Conservation (phyloP, 2,888 invertebrate species). For the Trileptium ribeirensis region DNA sequence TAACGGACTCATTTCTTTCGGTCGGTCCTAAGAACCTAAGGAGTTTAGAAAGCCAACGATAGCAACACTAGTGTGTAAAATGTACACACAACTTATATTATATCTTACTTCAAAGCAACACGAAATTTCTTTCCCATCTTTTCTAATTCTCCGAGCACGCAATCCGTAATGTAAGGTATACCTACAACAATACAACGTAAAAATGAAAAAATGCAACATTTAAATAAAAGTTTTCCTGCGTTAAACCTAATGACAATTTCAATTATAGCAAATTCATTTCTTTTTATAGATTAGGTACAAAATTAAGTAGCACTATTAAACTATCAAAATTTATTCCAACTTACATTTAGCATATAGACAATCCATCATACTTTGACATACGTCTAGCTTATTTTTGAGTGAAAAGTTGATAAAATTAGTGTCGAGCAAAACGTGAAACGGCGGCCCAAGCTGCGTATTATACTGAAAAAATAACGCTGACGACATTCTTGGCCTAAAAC, state of each 20-base stretch:
- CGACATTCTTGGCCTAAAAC: slow-evolving; percentile 42
- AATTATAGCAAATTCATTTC: too few relatives aligned
- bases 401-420: slow-evolving; percentile 99
- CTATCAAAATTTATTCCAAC: slow-evolving; percentile 40
- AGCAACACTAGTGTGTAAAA: too few relatives aligned
- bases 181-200: slow-evolving; percentile 60
- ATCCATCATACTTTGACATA: slow-evolving; percentile 96
- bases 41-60: too few relatives aligned
- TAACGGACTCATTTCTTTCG: too few relatives aligned
- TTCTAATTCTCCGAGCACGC: slow-evolving; percentile 92
- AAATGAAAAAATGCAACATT: slow-evolving; percentile 12
- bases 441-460: slow-evolving; percentile 94
- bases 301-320: slow-evolving; percentile 6
- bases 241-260: slow-evolving; percentile 13
- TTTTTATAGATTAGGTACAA: too few relatives aligned
- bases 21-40: too few relatives aligned
- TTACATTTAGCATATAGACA: slow-evolving; percentile 88
- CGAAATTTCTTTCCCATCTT: slow-evolving; percentile 90
- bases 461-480: slow-evolving; percentile 95
- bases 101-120: slow-evolving; percentile 68
- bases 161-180: slow-evolving; percentile 94
- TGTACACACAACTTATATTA: too few relatives aligned
- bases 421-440: slow-evolving; percentile 89
- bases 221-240: slow-evolving; percentile 16
- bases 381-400: slow-evolving; percentile 91